Conservation (phyloP, 2,113 vertebrate genomes). For the Scolopax mira region DNA sequence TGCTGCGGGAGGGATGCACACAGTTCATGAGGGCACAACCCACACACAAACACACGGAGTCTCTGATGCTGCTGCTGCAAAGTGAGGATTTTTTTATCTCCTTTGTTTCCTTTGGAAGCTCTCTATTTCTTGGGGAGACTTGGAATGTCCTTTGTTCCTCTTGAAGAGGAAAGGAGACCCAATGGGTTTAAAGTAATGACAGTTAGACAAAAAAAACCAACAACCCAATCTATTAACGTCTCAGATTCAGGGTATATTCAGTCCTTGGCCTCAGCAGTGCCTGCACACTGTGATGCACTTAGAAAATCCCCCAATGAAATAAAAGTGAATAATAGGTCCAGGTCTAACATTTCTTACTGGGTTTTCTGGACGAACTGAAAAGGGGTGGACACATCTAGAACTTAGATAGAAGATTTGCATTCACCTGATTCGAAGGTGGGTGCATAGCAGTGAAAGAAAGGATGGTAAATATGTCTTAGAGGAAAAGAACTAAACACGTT, state of each 20-base stretch:
- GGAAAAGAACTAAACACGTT: not conserved
- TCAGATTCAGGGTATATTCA: not conserved
- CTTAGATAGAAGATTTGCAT: not conserved
- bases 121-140: not conserved
- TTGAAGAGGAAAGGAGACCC: not conserved
- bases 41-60: accelerated
- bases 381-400: not conserved
- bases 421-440: not conserved
- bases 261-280: not conserved
- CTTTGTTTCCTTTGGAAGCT: not conserved
- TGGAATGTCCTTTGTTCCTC: not conserved
- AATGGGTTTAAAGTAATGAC: not conserved
- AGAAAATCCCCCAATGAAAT: not conserved
- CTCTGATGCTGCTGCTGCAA: not conserved
- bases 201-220: not conserved
- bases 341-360: not conserved
- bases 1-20: not conserved
- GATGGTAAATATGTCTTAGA: not conserved
- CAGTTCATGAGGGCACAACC: not conserved
- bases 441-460: not conserved
- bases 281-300: not conserved
- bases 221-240: not conserved
- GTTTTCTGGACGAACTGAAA: not conserved
- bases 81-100: not conserved
- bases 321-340: not conserved